A percentile compares a stretch with the other conserved stretches of the same genome.
Evolutionary conservation across 2,888 invertebrate species (phyloP).

Genomic region (Octonoba sinensis): DNA sequence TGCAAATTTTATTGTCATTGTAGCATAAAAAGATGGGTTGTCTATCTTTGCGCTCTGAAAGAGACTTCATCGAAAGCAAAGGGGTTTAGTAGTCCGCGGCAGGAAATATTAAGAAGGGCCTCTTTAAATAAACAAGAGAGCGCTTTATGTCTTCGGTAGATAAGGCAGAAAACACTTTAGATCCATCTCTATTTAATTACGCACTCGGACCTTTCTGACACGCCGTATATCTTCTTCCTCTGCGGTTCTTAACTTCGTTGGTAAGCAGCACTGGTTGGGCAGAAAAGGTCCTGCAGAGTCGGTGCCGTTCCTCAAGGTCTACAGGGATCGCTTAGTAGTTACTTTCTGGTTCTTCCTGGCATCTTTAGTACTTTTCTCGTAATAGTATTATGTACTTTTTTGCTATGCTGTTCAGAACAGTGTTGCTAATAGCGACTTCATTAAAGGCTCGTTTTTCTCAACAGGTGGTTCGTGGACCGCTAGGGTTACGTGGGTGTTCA

Average conservation of each 20-base stretch:
- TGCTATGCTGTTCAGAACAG: too few species aligned
- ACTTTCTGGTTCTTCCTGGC: too few species aligned
- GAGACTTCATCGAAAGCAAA: background rate
- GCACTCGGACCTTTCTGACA: slow-evolving; percentile 45
- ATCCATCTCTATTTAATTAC: slow-evolving; percentile 58
- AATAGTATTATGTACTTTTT: too few species aligned
- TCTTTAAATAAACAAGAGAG: slow-evolving; percentile 49
- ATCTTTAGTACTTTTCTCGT: too few species aligned
- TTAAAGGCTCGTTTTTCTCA: too few species aligned
- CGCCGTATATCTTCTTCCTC: slow-evolving; percentile 46
- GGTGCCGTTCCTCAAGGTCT: slow-evolving; percentile 14
- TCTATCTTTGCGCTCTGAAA: too few species aligned
- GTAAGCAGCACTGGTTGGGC: slow-evolving; percentile 28
- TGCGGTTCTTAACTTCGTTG: slow-evolving; percentile 41
- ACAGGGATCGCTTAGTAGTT: background rate
- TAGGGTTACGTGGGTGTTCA: too few species aligned
- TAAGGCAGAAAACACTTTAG: slow-evolving; percentile 60
- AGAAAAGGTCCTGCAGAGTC: slow-evolving; percentile 12
- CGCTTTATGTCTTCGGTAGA: slow-evolving; percentile 41
- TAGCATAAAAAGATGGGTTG: too few species aligned
- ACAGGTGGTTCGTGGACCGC: too few species aligned
- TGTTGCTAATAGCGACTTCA: too few species aligned
- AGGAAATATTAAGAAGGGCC: slow-evolving; percentile 37
- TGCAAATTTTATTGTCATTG: too few species aligned
- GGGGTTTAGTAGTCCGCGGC: slow-evolving; percentile 1